A percentile compares a stretch with the other conserved stretches of the same genome.
These are phyloP conservation scores for Ammodytes marinus DNA, from an alignment of 2,113 vertebrate species.

Conservation along the genomic window DNA sequence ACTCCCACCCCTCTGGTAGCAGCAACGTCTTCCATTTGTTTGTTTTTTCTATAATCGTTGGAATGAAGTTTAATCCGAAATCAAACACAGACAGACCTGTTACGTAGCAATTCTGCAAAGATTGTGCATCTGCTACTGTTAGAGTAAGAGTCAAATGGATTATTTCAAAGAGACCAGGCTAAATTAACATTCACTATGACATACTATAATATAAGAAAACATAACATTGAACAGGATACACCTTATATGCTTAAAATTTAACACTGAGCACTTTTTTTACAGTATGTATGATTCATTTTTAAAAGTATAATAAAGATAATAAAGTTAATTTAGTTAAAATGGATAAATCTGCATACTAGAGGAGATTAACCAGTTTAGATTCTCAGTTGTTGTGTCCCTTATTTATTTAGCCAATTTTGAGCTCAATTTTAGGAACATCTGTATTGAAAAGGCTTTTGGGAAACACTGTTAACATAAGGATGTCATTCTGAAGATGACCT, in stretches of 20 bases:
- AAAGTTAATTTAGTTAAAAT: not conserved
- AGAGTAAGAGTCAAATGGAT: not conserved
- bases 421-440: not conserved
- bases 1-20: constrained; percentile 96
- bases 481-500: too few species aligned
- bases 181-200: not conserved
- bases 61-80: not conserved
- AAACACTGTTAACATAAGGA: not conserved
- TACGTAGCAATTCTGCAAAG: not conserved
- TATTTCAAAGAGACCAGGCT: not conserved
- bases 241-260: too few species aligned
- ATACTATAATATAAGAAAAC: not conserved
- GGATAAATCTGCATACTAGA: not conserved
- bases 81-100: not conserved
- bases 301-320: not conserved
- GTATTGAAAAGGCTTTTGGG: not conserved
- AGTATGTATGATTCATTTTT: not conserved
- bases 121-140: not conserved
- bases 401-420: not conserved
- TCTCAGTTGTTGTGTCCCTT: not conserved
- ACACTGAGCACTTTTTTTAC: not conserved
- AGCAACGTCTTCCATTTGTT: not conserved
- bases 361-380: not conserved
- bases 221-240: not conserved
- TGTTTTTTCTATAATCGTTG: not conserved